Conservation (phyloP, 1,140 invertebrate genomes). For the Tetramorium alpestre region DNA sequence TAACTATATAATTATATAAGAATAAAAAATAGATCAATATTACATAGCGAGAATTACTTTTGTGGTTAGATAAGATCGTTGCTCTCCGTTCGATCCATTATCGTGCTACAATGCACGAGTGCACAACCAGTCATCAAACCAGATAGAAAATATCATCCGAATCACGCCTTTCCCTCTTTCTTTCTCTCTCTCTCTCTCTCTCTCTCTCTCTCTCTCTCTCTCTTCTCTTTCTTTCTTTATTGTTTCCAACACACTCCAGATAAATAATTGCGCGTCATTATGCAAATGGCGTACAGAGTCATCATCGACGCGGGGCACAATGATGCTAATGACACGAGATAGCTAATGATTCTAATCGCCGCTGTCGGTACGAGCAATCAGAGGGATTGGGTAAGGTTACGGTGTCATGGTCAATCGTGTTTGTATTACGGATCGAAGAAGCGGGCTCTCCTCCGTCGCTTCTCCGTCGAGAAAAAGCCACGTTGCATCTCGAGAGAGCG, state of each 20-base stretch:
- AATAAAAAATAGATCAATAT: not conserved
- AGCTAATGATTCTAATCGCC: constrained; percentile 68
- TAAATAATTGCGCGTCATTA: constrained; percentile 73
- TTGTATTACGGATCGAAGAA: constrained; percentile 61
- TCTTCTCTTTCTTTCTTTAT: not conserved
- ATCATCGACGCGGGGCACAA: constrained; percentile 50
- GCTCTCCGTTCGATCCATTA: constrained; percentile 6
- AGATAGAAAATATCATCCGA: constrained; percentile 20
- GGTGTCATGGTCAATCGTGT: constrained; percentile 76
- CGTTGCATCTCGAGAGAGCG: constrained; percentile 33
- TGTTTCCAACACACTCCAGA: constrained; percentile 63
- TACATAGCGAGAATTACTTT: not conserved
- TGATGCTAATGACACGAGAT: constrained; percentile 71
- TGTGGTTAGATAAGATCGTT: not conserved
- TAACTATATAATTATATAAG: not conserved
- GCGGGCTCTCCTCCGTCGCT: constrained; percentile 19
- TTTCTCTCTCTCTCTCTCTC: not conserved
- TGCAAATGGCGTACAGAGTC: constrained; percentile 61
- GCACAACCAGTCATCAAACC: constrained; percentile 26
- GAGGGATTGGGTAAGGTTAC: constrained; percentile 72
- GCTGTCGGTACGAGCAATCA: constrained; percentile 59
- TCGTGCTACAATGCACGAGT: constrained; percentile 6
- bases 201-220: not conserved
- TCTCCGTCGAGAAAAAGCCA: constrained; percentile 56
- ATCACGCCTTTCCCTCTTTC: not conserved